phyloP scores from a whole-genome alignment of 2,113 vertebrate species.

The Trochalopteron elliotii region DNA sequence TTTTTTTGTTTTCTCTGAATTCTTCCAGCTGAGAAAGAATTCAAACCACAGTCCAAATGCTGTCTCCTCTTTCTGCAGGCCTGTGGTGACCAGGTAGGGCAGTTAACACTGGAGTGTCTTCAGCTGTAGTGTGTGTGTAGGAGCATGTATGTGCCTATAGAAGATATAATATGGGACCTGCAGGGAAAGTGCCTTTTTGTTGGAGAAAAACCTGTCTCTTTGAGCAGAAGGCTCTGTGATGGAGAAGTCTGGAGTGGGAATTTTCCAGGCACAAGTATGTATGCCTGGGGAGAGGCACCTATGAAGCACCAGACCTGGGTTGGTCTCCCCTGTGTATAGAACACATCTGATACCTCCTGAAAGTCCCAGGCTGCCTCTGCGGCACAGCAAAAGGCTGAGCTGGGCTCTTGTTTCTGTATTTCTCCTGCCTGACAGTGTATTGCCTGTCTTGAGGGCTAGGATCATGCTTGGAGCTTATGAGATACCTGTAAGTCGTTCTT shows the following conservation, averaged over 20 bases:
- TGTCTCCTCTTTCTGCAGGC: neutral
- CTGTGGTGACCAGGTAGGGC: neutral
- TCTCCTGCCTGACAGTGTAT: neutral
- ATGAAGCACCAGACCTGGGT: neutral
- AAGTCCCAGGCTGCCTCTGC: neutral
- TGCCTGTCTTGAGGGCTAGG: neutral
- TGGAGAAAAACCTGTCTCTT: neutral
- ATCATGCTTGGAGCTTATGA: neutral
- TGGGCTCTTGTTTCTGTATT: neutral
- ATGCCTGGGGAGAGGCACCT: neutral
- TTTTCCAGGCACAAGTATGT: neutral
- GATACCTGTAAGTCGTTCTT: rapidly evolving
- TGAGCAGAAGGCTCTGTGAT: neutral
- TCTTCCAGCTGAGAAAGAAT: slow-evolving; percentile 25
- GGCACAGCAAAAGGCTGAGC: neutral
- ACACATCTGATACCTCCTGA: neutral
- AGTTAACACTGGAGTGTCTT: neutral
- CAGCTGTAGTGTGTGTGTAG: neutral
- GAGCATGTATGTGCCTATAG: neutral
- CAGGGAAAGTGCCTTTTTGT: neutral
- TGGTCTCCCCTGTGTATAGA: neutral
- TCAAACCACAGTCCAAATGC: neutral
- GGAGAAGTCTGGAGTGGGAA: neutral
- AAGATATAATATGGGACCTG: neutral
- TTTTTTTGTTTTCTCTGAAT: slow-evolving; percentile 29